phyloP scores from a whole-genome alignment of 2,888 invertebrate species.

The Hypomecis atomaria region DNA sequence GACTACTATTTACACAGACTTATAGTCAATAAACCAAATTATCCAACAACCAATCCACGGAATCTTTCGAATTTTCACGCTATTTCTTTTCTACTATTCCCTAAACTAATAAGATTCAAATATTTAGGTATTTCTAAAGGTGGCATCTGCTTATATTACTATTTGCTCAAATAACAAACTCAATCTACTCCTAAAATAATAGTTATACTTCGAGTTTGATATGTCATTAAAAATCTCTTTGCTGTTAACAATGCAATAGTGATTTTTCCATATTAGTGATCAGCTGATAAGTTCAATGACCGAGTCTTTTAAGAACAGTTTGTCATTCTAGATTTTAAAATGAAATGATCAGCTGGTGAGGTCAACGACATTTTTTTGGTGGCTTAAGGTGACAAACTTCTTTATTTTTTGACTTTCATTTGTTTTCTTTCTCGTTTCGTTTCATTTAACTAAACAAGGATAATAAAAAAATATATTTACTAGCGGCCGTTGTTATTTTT shows the following conservation, averaged over 20 bases:
- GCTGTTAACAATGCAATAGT: neutral
- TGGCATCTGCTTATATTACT: too few relatives aligned
- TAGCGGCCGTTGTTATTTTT: too few relatives aligned
- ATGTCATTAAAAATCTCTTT: neutral
- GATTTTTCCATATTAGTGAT: neutral
- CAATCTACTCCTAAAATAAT: too few relatives aligned
- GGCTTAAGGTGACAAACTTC: too few relatives aligned
- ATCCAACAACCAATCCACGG: constrained; percentile 4
- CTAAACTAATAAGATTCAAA: neutral
- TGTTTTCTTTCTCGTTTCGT: neutral
- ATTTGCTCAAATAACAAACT: too few relatives aligned
- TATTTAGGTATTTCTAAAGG: too few relatives aligned
- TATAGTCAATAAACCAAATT: constrained; percentile 57
- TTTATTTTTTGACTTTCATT: neutral
- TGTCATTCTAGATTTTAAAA: too few relatives aligned
- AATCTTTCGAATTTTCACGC: neutral
- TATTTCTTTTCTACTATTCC: neutral
- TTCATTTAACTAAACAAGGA: neutral
- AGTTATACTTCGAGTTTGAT: neutral
- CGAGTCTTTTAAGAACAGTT: neutral
- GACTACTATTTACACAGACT: constrained; percentile 81
- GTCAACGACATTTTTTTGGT: too few relatives aligned
- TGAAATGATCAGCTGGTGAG: too few relatives aligned
- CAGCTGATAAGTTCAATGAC: constrained; percentile 2
- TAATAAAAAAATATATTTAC: too few relatives aligned